Evolutionary conservation across 2,113 vertebrate genomes (phyloP).

Genomic region (Smithornis capensis): DNA sequence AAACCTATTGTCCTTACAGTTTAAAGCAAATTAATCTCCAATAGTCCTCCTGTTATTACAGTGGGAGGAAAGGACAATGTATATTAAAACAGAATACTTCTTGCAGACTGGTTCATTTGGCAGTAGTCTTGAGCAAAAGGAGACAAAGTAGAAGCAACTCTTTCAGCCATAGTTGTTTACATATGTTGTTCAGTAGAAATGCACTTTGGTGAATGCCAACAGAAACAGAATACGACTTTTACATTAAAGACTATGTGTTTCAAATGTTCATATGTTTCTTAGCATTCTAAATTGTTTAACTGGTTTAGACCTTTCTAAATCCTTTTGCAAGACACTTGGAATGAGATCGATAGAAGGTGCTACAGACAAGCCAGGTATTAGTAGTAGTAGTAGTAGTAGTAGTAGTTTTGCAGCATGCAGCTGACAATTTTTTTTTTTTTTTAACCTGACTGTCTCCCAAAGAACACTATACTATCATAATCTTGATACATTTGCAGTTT

Average conservation of each 20-base stretch:
- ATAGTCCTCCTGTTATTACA: not conserved
- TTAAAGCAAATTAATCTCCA: constrained; percentile 27
- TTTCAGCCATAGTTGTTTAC: not conserved
- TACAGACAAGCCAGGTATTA: not conserved
- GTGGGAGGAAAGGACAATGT: not conserved
- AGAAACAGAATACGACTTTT: not conserved
- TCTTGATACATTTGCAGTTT: not conserved
- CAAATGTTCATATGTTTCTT: not conserved
- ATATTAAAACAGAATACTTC: constrained; percentile 1
- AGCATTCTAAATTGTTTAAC: not conserved
- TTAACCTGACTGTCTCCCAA: not conserved
- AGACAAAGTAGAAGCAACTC: constrained; percentile 20
- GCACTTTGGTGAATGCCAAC: not conserved
- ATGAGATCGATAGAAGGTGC: not conserved
- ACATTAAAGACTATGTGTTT: not conserved
- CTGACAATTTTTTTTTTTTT: not conserved
- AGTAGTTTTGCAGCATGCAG: not conserved
- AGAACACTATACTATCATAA: not conserved
- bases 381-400: not conserved
- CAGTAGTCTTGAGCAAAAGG: not conserved
- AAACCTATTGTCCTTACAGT: not conserved
- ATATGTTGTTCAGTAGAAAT: not conserved
- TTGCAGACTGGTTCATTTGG: constrained; percentile 16
- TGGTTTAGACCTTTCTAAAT: not conserved
- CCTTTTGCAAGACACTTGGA: not conserved